phyloP scores from a whole-genome alignment of 2,888 invertebrate species.

The Agonopterix heracliana region DNA sequence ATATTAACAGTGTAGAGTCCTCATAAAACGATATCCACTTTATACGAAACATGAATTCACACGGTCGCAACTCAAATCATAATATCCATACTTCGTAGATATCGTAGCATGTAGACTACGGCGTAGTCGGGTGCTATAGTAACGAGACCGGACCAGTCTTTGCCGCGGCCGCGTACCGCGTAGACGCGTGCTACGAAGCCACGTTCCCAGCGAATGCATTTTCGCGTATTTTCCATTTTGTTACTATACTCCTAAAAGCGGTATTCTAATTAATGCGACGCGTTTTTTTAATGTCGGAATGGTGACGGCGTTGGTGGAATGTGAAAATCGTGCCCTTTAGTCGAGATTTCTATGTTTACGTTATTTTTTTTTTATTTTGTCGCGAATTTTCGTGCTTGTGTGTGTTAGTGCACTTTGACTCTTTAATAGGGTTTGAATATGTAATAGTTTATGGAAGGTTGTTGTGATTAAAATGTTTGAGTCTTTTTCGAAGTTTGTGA shows the following conservation, averaged over 20 bases:
- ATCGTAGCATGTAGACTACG: conserved; percentile 48
- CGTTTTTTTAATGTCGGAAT: conserved; percentile 25
- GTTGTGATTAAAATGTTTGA: too few relatives aligned
- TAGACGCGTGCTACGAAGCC: conserved; percentile 42
- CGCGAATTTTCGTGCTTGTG: conserved; percentile 4
- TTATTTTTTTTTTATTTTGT: conserved; percentile 11
- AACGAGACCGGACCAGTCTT: conserved; percentile 61
- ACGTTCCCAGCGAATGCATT: conserved; percentile 23
- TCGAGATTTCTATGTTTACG: conserved; percentile 14
- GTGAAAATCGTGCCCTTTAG: conserved; percentile 20
- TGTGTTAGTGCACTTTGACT: too few relatives aligned
- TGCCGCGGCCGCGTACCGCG: conserved; percentile 49
- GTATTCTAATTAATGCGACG: conserved; percentile 53
- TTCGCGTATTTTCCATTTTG: conserved; percentile 23
- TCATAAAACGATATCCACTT: conserved; percentile 15
- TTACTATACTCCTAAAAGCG: conserved; percentile 27
- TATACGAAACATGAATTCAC: conserved; percentile 32
- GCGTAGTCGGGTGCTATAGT: conserved; percentile 68
- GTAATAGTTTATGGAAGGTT: too few relatives aligned
- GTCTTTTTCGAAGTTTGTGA: too few relatives aligned
- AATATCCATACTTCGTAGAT: conserved; percentile 22
- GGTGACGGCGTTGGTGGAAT: conserved; percentile 24
- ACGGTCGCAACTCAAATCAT: conserved; percentile 28
- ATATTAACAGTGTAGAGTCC: background rate
- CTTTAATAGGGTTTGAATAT: too few relatives aligned